Percentiles rank a stretch among this genome's conserved stretches.
phyloP scores from a whole-genome alignment of 1,140 invertebrate genomes.

The Hycleus phaleratus region DNA sequence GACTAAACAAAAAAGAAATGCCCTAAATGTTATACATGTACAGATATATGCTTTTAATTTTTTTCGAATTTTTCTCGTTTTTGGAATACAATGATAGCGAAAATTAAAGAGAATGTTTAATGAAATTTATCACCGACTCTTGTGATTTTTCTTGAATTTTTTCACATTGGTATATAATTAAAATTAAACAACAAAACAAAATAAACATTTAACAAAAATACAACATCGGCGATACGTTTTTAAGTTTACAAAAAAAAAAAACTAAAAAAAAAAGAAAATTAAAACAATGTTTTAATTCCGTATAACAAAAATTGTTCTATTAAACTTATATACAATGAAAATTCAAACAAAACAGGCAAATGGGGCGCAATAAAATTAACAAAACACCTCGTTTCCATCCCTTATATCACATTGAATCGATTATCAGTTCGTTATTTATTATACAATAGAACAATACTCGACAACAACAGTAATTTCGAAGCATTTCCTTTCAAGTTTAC shows the following conservation, averaged over 20 bases:
- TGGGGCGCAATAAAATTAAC: too few species aligned
- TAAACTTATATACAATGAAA: too few species aligned
- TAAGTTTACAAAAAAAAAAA: not conserved
- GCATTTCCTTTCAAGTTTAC: too few species aligned
- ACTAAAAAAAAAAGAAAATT: not conserved
- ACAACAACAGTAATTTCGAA: too few species aligned
- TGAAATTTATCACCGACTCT: not conserved
- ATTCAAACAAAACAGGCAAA: too few species aligned
- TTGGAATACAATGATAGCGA: slow-evolving; percentile 11
- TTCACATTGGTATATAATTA: not conserved
- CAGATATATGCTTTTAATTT: slow-evolving; percentile 7
- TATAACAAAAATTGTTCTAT: too few species aligned
- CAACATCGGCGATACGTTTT: not conserved
- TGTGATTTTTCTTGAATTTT: not conserved
- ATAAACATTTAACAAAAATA: not conserved
- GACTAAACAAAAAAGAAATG: slow-evolving; percentile 9
- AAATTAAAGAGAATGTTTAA: slow-evolving; percentile 1
- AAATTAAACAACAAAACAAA: slow-evolving; percentile 6
- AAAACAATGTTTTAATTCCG: not conserved
- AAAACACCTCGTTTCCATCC: too few species aligned
- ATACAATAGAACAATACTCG: too few species aligned
- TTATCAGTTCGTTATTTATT: too few species aligned
- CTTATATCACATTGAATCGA: too few species aligned
- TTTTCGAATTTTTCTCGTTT: not conserved
- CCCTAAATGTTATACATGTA: slow-evolving; percentile 15